phyloP scores from a whole-genome alignment of 64 coral and sea anemone genomes.

The Montipora efflorescens region DNA sequence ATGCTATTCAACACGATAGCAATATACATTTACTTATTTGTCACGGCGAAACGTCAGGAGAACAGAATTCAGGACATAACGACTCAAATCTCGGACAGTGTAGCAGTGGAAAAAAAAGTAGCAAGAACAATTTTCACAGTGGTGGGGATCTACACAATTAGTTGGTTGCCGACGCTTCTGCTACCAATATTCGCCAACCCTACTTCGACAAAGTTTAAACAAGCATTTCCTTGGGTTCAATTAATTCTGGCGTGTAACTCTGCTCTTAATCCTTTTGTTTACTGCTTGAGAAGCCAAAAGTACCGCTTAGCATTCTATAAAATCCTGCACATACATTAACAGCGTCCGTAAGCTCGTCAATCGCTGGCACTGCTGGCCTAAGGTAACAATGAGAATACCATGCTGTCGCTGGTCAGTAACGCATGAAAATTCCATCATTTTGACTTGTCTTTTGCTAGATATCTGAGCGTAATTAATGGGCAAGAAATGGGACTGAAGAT shows the following conservation, averaged over 20 bases:
- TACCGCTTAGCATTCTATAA: not conserved
- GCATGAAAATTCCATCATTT: too few species aligned
- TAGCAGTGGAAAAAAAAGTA: not conserved
- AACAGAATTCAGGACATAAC: not conserved
- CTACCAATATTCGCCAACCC: slow-evolving; percentile 11
- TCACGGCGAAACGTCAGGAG: slow-evolving; percentile 16
- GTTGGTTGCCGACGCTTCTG: slow-evolving; percentile 3
- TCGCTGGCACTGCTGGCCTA: too few species aligned
- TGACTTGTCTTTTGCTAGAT: too few species aligned
- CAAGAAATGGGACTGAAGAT: too few species aligned
- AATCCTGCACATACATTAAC: too few species aligned
- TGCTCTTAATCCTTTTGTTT: slow-evolving; percentile 31
- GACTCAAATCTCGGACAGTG: not conserved
- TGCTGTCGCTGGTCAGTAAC: too few species aligned
- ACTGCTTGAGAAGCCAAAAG: slow-evolving; percentile 27
- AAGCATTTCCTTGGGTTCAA: not conserved
- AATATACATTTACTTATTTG: slow-evolving; percentile 20
- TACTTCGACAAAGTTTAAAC: not conserved
- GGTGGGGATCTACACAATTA: slow-evolving; percentile 1
- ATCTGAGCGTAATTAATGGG: too few species aligned
- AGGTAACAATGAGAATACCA: too few species aligned
- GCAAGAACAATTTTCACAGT: slow-evolving; percentile 20
- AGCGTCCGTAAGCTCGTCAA: too few species aligned
- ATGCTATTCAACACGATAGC: not conserved
- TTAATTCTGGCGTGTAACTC: not conserved